Evolutionary conservation across 2,113 vertebrate species (phyloP).

Genomic region (Phyllostomus discolor): DNA sequence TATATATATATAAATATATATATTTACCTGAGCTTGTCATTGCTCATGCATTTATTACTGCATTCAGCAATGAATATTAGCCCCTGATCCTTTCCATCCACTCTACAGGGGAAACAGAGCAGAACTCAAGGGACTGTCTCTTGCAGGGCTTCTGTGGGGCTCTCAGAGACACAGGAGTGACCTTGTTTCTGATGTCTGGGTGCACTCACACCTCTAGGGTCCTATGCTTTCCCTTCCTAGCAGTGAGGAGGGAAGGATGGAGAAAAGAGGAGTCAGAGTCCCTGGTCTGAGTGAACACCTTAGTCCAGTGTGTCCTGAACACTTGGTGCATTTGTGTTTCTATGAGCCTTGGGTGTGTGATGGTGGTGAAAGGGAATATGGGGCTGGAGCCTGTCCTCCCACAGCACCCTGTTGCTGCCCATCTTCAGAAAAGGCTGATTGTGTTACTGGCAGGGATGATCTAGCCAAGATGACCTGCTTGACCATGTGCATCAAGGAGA

Average conservation of each 20-base stretch:
- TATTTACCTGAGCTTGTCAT: background rate
- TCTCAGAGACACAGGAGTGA: background rate
- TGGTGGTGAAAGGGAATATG: background rate
- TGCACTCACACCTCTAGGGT: background rate
- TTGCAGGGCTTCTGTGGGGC: background rate
- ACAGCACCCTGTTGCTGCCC: background rate
- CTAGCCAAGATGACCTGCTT: slow-evolving; percentile 88
- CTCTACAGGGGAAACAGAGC: background rate
- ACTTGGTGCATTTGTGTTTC: background rate
- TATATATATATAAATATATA: no score
- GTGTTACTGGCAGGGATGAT: slow-evolving; percentile 81
- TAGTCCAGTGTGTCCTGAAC: background rate
- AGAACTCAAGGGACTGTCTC: background rate
- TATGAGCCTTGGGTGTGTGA: background rate
- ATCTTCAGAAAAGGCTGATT: background rate
- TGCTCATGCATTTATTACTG: background rate
- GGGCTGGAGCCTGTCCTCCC: background rate
- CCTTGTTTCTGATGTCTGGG: background rate
- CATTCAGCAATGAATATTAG: background rate
- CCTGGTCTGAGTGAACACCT: background rate
- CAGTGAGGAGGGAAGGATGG: background rate
- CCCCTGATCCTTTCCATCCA: background rate
- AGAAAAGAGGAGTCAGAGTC: background rate
- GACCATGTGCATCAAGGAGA: slow-evolving; percentile 91
- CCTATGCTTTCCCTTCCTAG: background rate